Conservation (phyloP, 2,888 invertebrate species). For the Quadroppia sp. region DNA sequence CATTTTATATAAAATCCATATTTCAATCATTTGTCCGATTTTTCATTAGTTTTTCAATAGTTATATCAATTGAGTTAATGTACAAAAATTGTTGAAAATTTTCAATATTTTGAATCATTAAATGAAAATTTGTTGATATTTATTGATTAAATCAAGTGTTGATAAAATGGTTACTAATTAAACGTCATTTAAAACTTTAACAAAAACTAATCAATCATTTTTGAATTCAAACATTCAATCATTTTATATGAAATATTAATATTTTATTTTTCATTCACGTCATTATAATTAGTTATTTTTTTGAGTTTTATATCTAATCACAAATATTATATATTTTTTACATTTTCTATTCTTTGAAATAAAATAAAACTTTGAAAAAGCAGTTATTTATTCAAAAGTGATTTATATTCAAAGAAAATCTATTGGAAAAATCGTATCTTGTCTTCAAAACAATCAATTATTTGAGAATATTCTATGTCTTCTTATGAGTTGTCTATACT, state of each 20-base stretch:
- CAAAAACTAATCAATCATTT: conserved; percentile 9
- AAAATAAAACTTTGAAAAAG: too few relatives aligned
- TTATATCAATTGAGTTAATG: neutral
- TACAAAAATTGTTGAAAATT: conserved; percentile 1
- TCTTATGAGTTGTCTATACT: too few relatives aligned
- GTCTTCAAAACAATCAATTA: too few relatives aligned
- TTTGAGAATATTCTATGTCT: too few relatives aligned
- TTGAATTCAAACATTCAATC: neutral
- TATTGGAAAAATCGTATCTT: too few relatives aligned
- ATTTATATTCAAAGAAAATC: too few relatives aligned
- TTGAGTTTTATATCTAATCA: neutral
- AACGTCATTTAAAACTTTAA: neutral
- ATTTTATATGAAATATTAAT: neutral
- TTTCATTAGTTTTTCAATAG: neutral
- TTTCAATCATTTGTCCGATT: neutral
- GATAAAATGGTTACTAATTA: too few relatives aligned
- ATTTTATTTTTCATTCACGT: neutral
- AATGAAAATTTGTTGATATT: neutral
- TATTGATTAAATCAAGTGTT: neutral
- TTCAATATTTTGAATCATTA: conserved; percentile 1
- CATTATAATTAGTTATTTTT: neutral
- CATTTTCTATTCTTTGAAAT: too few relatives aligned
- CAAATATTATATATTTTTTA: neutral
- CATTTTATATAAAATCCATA: neutral
- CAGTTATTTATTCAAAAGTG: too few relatives aligned